Evolutionary conservation across 2,113 vertebrate species (phyloP), one percentile per base, ranked within the genome.

Genomic region (Holacanthus passer): DNA sequence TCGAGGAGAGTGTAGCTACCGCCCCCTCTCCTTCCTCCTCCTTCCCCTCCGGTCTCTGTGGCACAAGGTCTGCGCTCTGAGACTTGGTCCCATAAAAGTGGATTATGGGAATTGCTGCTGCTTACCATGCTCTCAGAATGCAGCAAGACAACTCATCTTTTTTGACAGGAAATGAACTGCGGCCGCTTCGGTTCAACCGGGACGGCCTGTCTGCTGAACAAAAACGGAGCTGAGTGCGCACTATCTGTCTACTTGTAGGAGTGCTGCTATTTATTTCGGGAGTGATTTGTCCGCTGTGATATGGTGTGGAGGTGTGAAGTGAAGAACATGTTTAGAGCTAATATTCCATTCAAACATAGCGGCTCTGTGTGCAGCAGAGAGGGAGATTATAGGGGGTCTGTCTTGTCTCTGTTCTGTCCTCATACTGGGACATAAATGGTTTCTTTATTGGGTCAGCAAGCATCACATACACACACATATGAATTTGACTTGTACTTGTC

Each of bases 51-150:
- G 31, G 68, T 84, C 77, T 88, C 72, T 39, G 4, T 59, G 39
- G 82, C 79, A 77, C 69, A 63, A 77, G 84, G 77, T 86, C 81
- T 85, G 65, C 27, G 79, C 89, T 71, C 66, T 69, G 67, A 90
- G 74, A 83, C 84, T 71, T 20, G 48, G 65, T 82, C 90, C 73
- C 79, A 79, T 83, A 82, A 89, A 89, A 90, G 87, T 89, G 85
- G 92, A 93, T 91, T 88, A 93, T 81, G 75, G 82, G 81, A 81
- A 91, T 86, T 88, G 83, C 86, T 66, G 74, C 84, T 68, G 60
- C 81, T 77, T 75, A 67, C 84, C 66, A 24, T 78, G 76, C 81
- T 87, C 69, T 75, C 68, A 63, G 45, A 77, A 86, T 88, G 82
- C 83, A 81, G 71, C 65, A 24, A 68, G 79, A 85, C 83, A 86